Percentiles rank a stretch among this genome's conserved stretches.
Conservation (phyloP, 2,888 invertebrate species). For the Carterocephalus palaemon region DNA sequence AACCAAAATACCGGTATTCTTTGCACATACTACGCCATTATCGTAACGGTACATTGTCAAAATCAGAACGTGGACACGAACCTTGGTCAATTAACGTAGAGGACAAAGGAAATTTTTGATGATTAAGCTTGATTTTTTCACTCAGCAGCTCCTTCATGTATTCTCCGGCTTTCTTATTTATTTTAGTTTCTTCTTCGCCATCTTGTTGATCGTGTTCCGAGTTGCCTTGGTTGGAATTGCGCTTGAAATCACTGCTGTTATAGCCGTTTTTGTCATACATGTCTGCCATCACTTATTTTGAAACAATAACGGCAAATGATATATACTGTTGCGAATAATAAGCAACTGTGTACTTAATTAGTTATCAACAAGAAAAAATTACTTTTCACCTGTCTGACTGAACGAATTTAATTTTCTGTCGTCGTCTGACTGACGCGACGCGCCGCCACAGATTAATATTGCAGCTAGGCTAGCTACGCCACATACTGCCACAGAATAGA, state of each 20-base stretch:
- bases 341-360: too few species aligned
- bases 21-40: not conserved
- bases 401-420: too few species aligned
- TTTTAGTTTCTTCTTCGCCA: constrained; percentile 77
- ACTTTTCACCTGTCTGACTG: too few species aligned
- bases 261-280: constrained; percentile 70
- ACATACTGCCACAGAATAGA: too few species aligned
- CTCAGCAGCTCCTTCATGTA: constrained; percentile 86
- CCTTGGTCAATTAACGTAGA: constrained; percentile 86
- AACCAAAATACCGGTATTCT: constrained; percentile 10
- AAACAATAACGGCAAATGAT: not conserved
- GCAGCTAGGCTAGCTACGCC: too few species aligned
- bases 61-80: constrained; percentile 61
- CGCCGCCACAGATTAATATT: too few species aligned
- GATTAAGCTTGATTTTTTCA: constrained; percentile 83
- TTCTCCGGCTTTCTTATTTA: constrained; percentile 86
- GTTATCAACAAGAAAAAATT: too few species aligned
- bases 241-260: constrained; percentile 70
- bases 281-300: constrained; percentile 47
- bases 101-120: constrained; percentile 84
- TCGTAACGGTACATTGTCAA: constrained; percentile 9
- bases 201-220: constrained; percentile 58
- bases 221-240: constrained; percentile 56
- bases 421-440: too few species aligned
- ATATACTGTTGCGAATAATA: too few species aligned